Base-by-base conservation (phyloP, 1,140 invertebrate genomes). In the Pararge aegeria region DNA sequence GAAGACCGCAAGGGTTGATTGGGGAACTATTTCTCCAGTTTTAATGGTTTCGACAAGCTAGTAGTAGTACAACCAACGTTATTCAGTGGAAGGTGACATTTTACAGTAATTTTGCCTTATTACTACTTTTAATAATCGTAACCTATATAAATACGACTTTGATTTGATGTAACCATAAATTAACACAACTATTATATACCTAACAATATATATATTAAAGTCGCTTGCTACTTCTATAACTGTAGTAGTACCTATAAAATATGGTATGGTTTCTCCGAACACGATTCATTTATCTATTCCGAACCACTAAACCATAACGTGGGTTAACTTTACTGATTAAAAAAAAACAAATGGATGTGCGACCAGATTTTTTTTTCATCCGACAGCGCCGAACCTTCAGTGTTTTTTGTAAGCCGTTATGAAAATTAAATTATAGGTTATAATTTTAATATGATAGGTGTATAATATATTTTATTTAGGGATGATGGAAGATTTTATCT, bases 361-460 rank as follows among this genome's bases (percentile, higher is more conserved):
- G 80, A 84, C 83, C 72, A 66, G 10, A 16, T 51, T 71, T 75
- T 12, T 80, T 75, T 83, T 85, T 78, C 73, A 77, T 61, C 75
- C 80, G 79, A 80, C 82, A 83, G 78, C 79, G 80, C 73, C 73
- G 70, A 70, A 72, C 66, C 66, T 61, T 78, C 60, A 70, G 68
- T 80, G 30, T 85, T 83, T 87, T 87, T 77, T 78, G 63, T 64
- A 59, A 20, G 69, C 70, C 75, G 75, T 83, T 83, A 81, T 74
- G 73, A 86, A 89, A 86, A 87, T 87, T 89, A 86, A 88, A 88
- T 87, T 88, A 88, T 83, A 86, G 83, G 83, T 86, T 89, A 86
- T 86, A 84, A 86, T 87, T 86, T 81, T 86, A 84, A 86, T 88
- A 83, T 82, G 81, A 87, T 87, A 81, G 80, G 75, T 83, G 80